phyloP scores from a whole-genome alignment of 2,113 vertebrate species.

The Gasterosteus aculeatus region DNA sequence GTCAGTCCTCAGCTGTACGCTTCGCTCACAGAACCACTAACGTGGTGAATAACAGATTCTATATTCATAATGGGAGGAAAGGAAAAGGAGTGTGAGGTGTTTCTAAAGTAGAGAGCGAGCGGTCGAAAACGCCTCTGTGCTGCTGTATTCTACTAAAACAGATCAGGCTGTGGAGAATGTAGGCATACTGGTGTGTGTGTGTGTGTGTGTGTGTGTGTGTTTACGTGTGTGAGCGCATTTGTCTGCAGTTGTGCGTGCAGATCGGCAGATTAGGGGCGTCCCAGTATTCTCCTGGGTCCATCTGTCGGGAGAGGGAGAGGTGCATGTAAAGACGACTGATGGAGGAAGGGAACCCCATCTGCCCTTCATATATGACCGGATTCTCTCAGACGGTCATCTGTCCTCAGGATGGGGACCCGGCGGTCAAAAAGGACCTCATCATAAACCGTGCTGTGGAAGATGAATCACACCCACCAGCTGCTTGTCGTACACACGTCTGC shows the following conservation, averaged over 20 bases:
- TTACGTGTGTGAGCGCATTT: background rate
- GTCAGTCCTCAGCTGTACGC: background rate
- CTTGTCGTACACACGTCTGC: slow-evolving; percentile 40
- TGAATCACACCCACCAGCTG: slow-evolving; percentile 44
- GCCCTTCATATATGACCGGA: slow-evolving; percentile 40
- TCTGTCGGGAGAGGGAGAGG: slow-evolving; percentile 62
- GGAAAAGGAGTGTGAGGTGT: background rate
- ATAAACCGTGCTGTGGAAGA: slow-evolving; percentile 28
- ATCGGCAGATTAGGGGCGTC: slow-evolving; percentile 71
- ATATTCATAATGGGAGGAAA: background rate
- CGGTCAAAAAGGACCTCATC: slow-evolving; percentile 23
- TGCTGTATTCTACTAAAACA: slow-evolving; percentile 40
- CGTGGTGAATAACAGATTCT: background rate
- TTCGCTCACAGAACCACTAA: background rate
- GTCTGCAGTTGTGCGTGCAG: slow-evolving; percentile 40
- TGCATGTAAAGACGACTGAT: slow-evolving; percentile 42
- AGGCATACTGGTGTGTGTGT: slow-evolving; percentile 34
- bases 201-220: slow-evolving; percentile 25
- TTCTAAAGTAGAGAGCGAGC: background rate
- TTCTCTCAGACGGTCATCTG: slow-evolving; percentile 27
- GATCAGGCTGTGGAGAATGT: slow-evolving; percentile 40
- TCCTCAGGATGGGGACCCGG: slow-evolving; percentile 38
- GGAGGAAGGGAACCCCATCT: slow-evolving; percentile 64
- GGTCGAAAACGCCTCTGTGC: slow-evolving; percentile 7
- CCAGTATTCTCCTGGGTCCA: slow-evolving; percentile 69